These are phyloP conservation scores for Eilema sororculum DNA, from an alignment of 2,888 invertebrate species.

Conservation along the genomic window DNA sequence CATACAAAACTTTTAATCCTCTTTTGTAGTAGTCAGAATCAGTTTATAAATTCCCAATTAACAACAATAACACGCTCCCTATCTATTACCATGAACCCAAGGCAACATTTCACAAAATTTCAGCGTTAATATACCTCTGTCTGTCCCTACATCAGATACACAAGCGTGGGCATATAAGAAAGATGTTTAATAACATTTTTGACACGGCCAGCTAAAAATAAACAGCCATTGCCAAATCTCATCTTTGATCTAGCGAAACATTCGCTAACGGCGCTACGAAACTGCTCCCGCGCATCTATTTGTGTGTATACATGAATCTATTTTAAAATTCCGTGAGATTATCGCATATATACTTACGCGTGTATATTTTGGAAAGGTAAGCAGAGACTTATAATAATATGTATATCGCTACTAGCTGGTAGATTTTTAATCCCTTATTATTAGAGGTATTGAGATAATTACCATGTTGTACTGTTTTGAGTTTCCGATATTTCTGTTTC, in stretches of 20 bases:
- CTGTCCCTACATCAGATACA: not conserved
- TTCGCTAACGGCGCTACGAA: constrained; percentile 13
- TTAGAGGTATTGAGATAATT: too few relatives aligned
- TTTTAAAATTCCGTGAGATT: constrained; percentile 15
- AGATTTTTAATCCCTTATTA: too few relatives aligned
- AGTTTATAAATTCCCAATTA: too few relatives aligned
- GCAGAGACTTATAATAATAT: too few relatives aligned
- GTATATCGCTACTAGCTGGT: too few relatives aligned
- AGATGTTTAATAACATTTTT: constrained; percentile 1
- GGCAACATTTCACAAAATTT: not conserved
- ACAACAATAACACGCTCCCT: too few relatives aligned
- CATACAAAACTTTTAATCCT: too few relatives aligned
- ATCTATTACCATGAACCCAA: not conserved
- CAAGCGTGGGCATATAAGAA: constrained; percentile 1
- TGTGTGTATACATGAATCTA: constrained; percentile 8
- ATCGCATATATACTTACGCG: constrained; percentile 9
- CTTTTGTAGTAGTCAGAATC: too few relatives aligned
- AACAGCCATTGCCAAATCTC: constrained; percentile 15
- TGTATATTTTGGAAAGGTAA: not conserved
- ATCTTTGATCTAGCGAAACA: constrained; percentile 18
- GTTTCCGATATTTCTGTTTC: too few relatives aligned
- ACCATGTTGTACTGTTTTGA: too few relatives aligned
- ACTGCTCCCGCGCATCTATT: constrained; percentile 5
- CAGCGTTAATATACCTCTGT: not conserved
- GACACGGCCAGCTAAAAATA: constrained; percentile 15